These are phyloP conservation scores for Alloscopus bannaensis DNA, from an alignment of 2,888 invertebrate genomes.

Conservation along the genomic window DNA sequence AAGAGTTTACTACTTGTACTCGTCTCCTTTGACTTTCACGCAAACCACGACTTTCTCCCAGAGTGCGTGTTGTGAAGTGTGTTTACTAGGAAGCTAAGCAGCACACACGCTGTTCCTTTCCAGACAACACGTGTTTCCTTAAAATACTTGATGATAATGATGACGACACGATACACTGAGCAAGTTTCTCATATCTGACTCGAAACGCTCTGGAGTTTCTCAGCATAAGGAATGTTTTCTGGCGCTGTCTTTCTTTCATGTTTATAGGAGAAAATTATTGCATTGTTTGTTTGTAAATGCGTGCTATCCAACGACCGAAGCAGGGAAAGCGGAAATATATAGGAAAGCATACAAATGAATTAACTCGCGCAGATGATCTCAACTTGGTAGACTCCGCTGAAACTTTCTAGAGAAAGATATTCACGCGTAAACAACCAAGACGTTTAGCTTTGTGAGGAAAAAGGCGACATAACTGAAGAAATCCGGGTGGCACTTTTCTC, in stretches of 20 bases:
- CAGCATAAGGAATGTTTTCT: slow-evolving; percentile 9
- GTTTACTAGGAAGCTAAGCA: slow-evolving; percentile 6
- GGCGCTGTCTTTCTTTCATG: slow-evolving; percentile 15
- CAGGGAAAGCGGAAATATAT: slow-evolving; percentile 8
- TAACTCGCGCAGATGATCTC: slow-evolving; percentile 50
- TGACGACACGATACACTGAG: neutral
- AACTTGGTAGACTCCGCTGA: no score
- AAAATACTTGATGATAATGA: slow-evolving; percentile 14
- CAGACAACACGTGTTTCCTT: neutral
- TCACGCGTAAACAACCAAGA: slow-evolving; percentile 32
- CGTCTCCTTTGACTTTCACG: slow-evolving; percentile 36
- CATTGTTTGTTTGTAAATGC: slow-evolving; percentile 25
- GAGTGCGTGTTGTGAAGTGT: slow-evolving; percentile 2
- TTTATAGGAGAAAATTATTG: slow-evolving; percentile 22
- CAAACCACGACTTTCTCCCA: slow-evolving; percentile 39
- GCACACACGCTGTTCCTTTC: neutral
- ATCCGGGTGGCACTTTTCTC: slow-evolving; percentile 19
- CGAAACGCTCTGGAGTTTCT: no score
- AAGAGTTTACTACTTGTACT: slow-evolving; percentile 30
- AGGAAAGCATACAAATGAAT: slow-evolving; percentile 25
- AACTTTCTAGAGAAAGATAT: slow-evolving; percentile 33
- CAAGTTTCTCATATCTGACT: no score
- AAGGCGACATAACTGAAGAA: neutral
- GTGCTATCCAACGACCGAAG: slow-evolving; percentile 1
- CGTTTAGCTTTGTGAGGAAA: neutral